Percentiles rank a stretch among this genome's conserved stretches.
Conservation (phyloP, 2,888 invertebrate species). For the Caenorhabditis doughertyi region DNA sequence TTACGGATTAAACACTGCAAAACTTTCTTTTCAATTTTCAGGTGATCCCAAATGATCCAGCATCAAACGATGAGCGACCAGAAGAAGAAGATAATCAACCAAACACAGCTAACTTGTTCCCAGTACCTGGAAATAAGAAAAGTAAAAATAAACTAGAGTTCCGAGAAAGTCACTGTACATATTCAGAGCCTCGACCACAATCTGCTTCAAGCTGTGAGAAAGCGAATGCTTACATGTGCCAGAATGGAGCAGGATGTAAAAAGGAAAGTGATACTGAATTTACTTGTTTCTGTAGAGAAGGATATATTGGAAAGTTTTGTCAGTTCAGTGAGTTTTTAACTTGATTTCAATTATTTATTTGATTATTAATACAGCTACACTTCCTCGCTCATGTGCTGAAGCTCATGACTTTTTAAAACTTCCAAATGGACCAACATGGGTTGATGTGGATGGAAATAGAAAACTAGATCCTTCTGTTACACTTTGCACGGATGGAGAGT, state of each 20-base stretch:
- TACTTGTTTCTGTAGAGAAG: conserved; percentile 73
- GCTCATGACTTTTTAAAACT: conserved; percentile 71
- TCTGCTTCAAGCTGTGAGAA: conserved; percentile 59
- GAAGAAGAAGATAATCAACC: conserved; percentile 19
- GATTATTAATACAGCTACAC: conserved; percentile 54
- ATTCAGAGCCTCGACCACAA: conserved; percentile 31
- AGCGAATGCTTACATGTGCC: conserved; percentile 69
- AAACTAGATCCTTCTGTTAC: conserved; percentile 71
- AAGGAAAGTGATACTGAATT: conserved; percentile 52
- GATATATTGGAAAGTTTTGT: conserved; percentile 75
- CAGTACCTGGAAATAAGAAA: conserved; percentile 36
- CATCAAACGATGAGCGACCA: conserved; percentile 3
- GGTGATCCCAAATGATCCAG: conserved; percentile 15
- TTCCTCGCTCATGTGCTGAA: conserved; percentile 78
- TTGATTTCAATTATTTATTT: neutral
- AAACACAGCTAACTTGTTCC: conserved; percentile 54
- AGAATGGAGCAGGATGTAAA: conserved; percentile 67
- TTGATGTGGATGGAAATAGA: conserved; percentile 79
- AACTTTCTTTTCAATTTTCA: neutral
- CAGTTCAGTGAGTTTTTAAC: conserved; percentile 75
- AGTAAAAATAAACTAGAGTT: too few relatives aligned
- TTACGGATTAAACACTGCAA: neutral
- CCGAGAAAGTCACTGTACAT: too few relatives aligned
- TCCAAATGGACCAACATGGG: conserved; percentile 73
- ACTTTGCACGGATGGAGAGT: conserved; percentile 68